phyloP scores from a whole-genome alignment of 2,888 invertebrate species.

The Drosophila subsilvestris region DNA sequence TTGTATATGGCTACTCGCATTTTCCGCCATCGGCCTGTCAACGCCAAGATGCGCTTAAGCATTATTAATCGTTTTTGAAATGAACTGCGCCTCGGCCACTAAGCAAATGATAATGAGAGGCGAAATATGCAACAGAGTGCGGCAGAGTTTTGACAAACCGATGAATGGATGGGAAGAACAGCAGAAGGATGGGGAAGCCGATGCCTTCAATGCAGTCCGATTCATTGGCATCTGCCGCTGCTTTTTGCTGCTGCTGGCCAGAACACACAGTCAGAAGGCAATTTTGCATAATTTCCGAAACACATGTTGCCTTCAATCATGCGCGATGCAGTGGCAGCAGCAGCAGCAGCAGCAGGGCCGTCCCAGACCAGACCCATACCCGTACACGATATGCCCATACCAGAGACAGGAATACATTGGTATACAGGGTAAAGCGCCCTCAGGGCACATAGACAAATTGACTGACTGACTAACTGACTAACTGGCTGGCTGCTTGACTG shows the following conservation, averaged over 20 bases:
- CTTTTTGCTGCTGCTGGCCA: slow-evolving; percentile 34
- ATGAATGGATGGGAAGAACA: slow-evolving; percentile 13
- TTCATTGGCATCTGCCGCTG: slow-evolving; percentile 37
- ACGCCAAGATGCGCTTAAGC: slow-evolving; percentile 77
- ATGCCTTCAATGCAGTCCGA: slow-evolving; percentile 17
- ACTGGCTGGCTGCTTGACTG: slow-evolving; percentile 35
- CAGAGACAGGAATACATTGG: neutral
- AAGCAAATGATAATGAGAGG: slow-evolving; percentile 70
- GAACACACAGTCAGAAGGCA: slow-evolving; percentile 54
- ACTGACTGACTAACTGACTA: slow-evolving; percentile 64
- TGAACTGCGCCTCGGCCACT: slow-evolving; percentile 62
- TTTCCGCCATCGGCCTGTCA: slow-evolving; percentile 64
- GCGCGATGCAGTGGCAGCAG: slow-evolving; percentile 55
- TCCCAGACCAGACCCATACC: slow-evolving; percentile 7
- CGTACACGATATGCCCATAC: too few relatives aligned
- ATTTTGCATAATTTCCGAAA: slow-evolving; percentile 81
- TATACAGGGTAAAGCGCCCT: slow-evolving; percentile 53
- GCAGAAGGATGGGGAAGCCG: neutral
- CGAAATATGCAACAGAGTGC: slow-evolving; percentile 65
- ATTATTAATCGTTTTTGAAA: slow-evolving; percentile 77
- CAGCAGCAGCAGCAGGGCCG: slow-evolving; percentile 18
- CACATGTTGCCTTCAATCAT: slow-evolving; percentile 83
- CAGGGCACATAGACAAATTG: slow-evolving; percentile 74
- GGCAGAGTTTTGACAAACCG: slow-evolving; percentile 41
- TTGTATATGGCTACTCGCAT: slow-evolving; percentile 18